Evolutionary conservation across 2,113 vertebrate species (phyloP), one percentile per base, ranked within the genome.

Genomic region (Pardalotus punctatus): DNA sequence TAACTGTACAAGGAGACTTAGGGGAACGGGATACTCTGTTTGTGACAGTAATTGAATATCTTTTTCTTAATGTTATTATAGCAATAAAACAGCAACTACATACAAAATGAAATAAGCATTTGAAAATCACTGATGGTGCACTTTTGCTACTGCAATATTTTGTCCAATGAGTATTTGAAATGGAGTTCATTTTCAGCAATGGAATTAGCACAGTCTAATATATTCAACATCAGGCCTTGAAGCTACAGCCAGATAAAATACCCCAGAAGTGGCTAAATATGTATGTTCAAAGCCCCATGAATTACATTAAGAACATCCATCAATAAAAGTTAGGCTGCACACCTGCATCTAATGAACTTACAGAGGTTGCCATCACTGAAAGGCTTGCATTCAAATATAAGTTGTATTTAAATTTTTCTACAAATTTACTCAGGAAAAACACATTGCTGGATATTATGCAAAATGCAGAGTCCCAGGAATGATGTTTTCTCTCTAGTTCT

Each of bases 381-480:
- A 91, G 28, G 16, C 40, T 80, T 81, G 51, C 47, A 95, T 50
- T 76, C 33, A 94, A 92, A 95, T 87, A 64, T 38, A 92, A 84
- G 36, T 15, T 51, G 29, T 11, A 64, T 35, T 50, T 25, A 62
- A 69, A 47, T 78, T 96, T 96, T 95, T 58, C 22, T 40, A 78
- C 24, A 78, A 74, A 60, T 93, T 77, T 53, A 77, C n/a, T 27
- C 35, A 92, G 31, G 69, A 93, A 93, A 45, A 92, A 40, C 12
- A 66, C 6, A 43, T 47, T 89, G 35, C 18, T 66, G 33, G 57
- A 51, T 61, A 70, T 64, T 43, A 67, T 65, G 35, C 24, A 96
- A 91, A 94, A 78, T 21, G 11, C 33, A 90, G 31, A 86, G 29
- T 36, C n/a, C 36, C 48, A 65, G 23, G 13, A 86, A 72, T 43